Conservation (phyloP, 2,888 invertebrate genomes). For the Polydrusus tereticollis region DNA sequence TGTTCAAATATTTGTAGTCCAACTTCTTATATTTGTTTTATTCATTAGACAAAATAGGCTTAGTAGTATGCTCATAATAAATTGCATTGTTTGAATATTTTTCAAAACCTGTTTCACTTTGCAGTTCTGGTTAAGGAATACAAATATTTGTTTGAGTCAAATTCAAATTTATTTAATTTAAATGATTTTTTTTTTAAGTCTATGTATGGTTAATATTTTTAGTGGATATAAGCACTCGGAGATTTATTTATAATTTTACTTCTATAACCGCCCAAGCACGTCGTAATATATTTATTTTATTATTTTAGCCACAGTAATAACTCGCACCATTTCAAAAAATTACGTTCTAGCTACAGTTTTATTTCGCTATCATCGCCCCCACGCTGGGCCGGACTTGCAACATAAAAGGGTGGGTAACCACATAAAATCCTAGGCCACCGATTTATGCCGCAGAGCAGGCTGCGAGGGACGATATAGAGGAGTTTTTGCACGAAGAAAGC, state of each 20-base stretch:
- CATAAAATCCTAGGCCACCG: constrained; percentile 42
- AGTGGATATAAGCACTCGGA: no score
- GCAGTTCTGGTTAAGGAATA: no score
- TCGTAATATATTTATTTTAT: not conserved
- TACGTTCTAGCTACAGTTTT: not conserved
- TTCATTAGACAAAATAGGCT: no score
- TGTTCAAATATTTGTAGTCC: no score
- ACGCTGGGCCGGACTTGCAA: constrained; percentile 38
- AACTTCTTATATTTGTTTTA: no score
- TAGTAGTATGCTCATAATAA: no score
- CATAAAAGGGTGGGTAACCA: constrained; percentile 44
- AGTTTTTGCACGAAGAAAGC: constrained; percentile 21
- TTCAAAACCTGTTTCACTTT: no score
- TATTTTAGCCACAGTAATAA: not conserved
- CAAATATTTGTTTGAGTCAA: no score
- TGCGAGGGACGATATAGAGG: constrained; percentile 20
- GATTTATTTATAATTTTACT: not conserved
- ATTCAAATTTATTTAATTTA: no score
- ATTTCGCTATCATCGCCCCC: constrained; percentile 18
- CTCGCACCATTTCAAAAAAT: not conserved
- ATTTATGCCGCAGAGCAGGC: constrained; percentile 38
- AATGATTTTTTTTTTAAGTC: no score
- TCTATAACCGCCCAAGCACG: not conserved
- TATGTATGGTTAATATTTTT: no score
- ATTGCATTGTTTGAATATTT: no score